Percentiles rank a stretch among this genome's conserved stretches.
These are phyloP conservation scores for Dolichoris vasculosae DNA, from an alignment of 1,140 invertebrate species.

Conservation along the genomic window DNA sequence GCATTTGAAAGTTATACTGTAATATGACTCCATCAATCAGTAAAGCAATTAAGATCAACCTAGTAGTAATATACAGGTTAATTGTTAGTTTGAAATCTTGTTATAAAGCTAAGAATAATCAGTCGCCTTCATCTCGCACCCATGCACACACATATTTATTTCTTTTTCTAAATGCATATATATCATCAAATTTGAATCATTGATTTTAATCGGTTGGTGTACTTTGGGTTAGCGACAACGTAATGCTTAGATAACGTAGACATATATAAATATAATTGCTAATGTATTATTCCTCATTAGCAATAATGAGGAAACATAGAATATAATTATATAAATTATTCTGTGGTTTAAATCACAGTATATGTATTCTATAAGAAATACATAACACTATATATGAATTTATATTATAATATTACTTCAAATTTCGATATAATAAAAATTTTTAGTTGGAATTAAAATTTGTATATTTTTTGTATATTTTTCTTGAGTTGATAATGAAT, in stretches of 20 bases:
- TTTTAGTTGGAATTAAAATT: no score
- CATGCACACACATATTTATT: background rate
- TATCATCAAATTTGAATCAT: conserved; percentile 42
- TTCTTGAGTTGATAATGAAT: no score
- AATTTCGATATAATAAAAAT: no score
- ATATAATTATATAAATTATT: no score
- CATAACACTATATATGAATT: no score
- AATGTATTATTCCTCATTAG: no score
- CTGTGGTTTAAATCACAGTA: no score
- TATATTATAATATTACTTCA: no score
- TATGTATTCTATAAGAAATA: no score
- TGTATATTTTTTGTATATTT: no score
- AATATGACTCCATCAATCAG: conserved; percentile 38
- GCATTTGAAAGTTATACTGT: conserved; percentile 9
- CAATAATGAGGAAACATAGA: no score
- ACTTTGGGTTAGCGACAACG: background rate
- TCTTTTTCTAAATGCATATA: background rate
- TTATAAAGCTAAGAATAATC: conserved; percentile 35
- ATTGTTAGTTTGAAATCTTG: conserved; percentile 29
- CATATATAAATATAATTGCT: no score
- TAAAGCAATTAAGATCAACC: conserved; percentile 47
- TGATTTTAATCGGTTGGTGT: conserved; percentile 37
- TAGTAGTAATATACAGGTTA: conserved; percentile 3
- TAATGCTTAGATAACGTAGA: conserved; percentile 36
- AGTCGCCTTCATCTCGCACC: background rate